A percentile compares a stretch with the other conserved stretches of the same genome.
These are phyloP conservation scores for Cygnus olor DNA, from an alignment of 2,797 vertebrate species.

Conservation along the genomic window DNA sequence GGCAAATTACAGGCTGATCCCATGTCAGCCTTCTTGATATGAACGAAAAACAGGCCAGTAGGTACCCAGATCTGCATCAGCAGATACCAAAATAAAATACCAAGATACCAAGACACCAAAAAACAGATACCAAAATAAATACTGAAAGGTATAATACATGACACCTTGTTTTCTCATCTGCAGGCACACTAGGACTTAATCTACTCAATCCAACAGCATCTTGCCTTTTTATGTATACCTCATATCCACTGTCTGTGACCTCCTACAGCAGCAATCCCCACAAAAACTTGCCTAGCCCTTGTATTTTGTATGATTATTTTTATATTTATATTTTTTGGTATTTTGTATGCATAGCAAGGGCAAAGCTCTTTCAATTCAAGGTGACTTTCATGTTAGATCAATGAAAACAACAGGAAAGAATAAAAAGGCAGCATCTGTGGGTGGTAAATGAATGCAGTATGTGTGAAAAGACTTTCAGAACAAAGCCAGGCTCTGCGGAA, in stretches of 20 bases:
- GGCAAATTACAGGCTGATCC: not conserved
- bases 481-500: not conserved
- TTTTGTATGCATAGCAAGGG: not conserved
- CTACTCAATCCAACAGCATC: not conserved
- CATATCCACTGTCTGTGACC: not conserved
- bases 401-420: constrained; percentile 3
- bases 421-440: not conserved
- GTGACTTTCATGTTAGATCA: constrained; percentile 16
- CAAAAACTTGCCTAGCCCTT: not conserved
- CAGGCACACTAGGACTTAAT: not conserved
- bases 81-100: not conserved
- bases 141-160: not conserved
- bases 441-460: not conserved
- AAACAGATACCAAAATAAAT: not conserved
- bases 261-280: not conserved
- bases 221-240: not conserved
- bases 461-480: not conserved
- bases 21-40: not conserved
- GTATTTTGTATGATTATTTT: not conserved
- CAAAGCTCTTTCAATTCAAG: constrained; percentile 5
- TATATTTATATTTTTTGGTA: not conserved
- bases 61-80: not conserved
- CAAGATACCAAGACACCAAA: too few species aligned
- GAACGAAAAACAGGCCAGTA: not conserved
- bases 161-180: not conserved